Evolutionary conservation across 2,113 vertebrate species (phyloP).

Genomic region (Pseudopodoces humilis): DNA sequence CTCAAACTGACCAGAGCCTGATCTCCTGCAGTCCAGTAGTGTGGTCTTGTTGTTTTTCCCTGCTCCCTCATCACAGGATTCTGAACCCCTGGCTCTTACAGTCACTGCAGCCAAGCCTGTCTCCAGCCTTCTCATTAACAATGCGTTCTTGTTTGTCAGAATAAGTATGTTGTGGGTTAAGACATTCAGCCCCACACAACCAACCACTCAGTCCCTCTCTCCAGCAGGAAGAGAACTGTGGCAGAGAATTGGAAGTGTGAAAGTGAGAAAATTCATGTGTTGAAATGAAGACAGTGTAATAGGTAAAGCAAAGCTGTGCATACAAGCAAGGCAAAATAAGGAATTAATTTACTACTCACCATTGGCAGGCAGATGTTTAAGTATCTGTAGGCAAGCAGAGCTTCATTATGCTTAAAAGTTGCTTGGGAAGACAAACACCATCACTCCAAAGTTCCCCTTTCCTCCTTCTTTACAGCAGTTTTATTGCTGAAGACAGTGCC

Average conservation of each 20-base stretch:
- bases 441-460: background rate
- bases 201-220: rapidly evolving
- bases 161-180: background rate
- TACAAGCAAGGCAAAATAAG: background rate
- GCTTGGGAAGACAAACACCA: background rate
- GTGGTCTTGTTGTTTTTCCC: background rate
- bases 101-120: background rate
- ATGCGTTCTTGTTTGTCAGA: background rate
- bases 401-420: background rate
- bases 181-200: background rate
- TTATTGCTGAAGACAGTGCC: background rate
- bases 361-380: background rate
- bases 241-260: background rate
- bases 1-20: background rate
- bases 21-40: background rate
- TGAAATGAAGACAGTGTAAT: background rate
- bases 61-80: background rate
- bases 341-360: background rate
- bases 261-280: background rate
- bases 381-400: background rate
- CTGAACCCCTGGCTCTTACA: background rate
- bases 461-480: background rate
- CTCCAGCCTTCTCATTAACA: background rate
- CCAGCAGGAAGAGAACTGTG: background rate
- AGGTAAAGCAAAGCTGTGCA: background rate